Conservation (phyloP, 2,888 invertebrate genomes). For the Trissoscelio sp. region DNA sequence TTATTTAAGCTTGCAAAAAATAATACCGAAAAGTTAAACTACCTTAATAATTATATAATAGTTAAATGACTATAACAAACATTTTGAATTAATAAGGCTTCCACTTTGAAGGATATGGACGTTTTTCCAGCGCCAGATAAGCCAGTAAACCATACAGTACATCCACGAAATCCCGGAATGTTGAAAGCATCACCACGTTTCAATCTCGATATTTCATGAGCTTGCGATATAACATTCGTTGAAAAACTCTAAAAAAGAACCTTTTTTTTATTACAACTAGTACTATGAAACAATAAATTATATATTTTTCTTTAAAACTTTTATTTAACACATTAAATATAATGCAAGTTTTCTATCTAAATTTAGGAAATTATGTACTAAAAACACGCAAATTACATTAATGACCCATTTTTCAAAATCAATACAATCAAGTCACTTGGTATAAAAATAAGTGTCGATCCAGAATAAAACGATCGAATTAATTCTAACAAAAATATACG, state of each 20-base stretch:
- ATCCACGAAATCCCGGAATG: slow-evolving; percentile 94
- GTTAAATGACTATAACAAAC: slow-evolving; percentile 54
- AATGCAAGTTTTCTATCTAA: too few species aligned
- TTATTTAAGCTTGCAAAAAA: too few species aligned
- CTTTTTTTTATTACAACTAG: background rate
- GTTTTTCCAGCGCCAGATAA: slow-evolving; percentile 97
- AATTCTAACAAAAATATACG: background rate
- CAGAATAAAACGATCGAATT: background rate
- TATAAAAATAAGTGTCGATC: background rate
- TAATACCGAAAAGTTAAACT: too few species aligned
- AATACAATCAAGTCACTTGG: too few species aligned
- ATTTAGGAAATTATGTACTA: too few species aligned
- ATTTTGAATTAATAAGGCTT: slow-evolving; percentile 93
- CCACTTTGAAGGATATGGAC: slow-evolving; percentile 97
- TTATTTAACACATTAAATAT: too few species aligned
- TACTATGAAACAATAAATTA: background rate
- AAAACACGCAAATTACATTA: too few species aligned
- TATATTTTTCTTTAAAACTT: too few species aligned
- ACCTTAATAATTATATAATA: too few species aligned
- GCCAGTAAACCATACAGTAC: slow-evolving; percentile 99
- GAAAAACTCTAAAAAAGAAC: slow-evolving; percentile 66
- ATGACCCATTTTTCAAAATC: too few species aligned
- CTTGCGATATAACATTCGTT: slow-evolving; percentile 94
- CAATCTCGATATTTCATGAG: slow-evolving; percentile 95
- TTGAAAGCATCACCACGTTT: slow-evolving; percentile 95